phyloP scores from a whole-genome alignment of 2,797 vertebrate species.

The Scolopax rusticola region DNA sequence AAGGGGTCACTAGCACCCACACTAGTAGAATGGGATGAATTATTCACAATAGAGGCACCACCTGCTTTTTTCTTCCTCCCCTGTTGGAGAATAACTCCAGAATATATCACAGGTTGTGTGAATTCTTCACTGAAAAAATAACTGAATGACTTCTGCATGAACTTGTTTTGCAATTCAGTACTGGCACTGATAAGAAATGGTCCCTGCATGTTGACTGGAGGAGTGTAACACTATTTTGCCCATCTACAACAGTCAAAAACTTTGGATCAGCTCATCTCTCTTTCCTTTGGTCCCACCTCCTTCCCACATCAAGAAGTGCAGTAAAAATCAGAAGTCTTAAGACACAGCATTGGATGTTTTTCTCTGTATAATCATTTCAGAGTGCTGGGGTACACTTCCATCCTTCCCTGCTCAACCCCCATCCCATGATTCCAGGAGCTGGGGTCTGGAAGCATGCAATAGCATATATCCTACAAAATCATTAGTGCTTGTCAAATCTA shows the following conservation, averaged over 20 bases:
- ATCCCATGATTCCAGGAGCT: not conserved
- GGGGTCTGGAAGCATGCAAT: not conserved
- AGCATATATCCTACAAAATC: not conserved
- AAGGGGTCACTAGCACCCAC: constrained; percentile 24
- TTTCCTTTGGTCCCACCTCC: not conserved
- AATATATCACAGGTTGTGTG: constrained; percentile 16
- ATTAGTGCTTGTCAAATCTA: not conserved
- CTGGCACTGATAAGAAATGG: not conserved
- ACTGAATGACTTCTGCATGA: constrained; percentile 11
- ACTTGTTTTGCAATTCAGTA: constrained; percentile 53
- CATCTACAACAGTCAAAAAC: not conserved
- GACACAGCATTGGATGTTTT: not conserved
- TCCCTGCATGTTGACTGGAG: not conserved
- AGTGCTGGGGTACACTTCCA: not conserved
- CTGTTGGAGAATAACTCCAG: not conserved
- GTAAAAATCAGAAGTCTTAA: not conserved
- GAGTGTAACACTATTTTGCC: not conserved
- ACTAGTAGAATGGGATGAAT: constrained; percentile 18
- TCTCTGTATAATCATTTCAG: not conserved
- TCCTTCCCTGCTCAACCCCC: not conserved
- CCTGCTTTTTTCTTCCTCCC: not conserved
- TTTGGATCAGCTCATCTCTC: not conserved
- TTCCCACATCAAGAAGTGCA: not conserved
- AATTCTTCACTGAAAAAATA: constrained; percentile 29
- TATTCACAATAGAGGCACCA: constrained; percentile 35